Evolutionary conservation across 1,140 invertebrate genomes (phyloP).

Genomic region (Trachymyrmex cornetzi): DNA sequence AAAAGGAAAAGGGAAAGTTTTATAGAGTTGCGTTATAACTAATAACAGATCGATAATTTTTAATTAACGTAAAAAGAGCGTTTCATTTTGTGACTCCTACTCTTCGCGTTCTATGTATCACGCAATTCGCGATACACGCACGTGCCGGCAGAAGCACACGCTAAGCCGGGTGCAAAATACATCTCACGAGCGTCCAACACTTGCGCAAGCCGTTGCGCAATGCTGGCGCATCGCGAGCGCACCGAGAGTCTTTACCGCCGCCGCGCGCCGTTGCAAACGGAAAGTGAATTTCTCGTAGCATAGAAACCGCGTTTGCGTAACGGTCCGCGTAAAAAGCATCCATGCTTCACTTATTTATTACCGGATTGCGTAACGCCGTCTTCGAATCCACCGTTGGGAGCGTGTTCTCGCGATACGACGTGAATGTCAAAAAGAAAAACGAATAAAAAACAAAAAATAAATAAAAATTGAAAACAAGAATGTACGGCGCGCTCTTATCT

Average conservation of each 20-base stretch:
- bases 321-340: neutral
- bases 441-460: too few relatives aligned
- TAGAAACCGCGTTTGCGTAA: conserved; percentile 15
- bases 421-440: neutral
- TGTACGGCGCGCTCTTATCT: neutral
- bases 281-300: conserved; percentile 1
- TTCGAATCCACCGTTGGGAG: neutral
- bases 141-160: neutral
- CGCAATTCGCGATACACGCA: neutral
- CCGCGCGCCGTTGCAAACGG: neutral
- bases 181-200: conserved; percentile 40
- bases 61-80: neutral
- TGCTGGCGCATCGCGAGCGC: conserved; percentile 2
- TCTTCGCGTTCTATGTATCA: neutral
- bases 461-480: neutral
- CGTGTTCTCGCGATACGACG: neutral
- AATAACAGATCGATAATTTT: conserved; percentile 4
- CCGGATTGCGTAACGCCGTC: conserved; percentile 8
- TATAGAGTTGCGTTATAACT: neutral
- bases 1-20: neutral
- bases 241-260: neutral
- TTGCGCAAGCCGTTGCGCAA: conserved; percentile 55
- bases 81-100: neutral
- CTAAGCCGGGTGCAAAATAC: conserved; percentile 9
- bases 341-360: conserved; percentile 11